Evolutionary conservation across 30 jellyfish, hydroid and myxozoan genomes (phyloP), one percentile per base, ranked within the genome.

Genomic region (Catostylus mosaicus): DNA sequence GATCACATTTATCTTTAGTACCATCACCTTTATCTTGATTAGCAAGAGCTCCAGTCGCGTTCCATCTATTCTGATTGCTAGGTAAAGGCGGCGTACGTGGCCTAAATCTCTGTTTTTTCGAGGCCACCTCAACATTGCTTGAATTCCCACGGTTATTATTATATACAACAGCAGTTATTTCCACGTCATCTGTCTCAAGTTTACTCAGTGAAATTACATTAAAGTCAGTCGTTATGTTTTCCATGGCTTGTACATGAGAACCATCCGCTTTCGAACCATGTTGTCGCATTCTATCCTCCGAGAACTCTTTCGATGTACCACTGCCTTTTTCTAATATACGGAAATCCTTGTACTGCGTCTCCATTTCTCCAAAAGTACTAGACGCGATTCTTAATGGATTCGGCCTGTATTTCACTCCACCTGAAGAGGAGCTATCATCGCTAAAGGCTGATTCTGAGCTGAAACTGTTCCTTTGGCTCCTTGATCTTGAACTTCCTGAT

Each of bases 391-490:
- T 56, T 3, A 23, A 24, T 0, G 71, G 69, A 0, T 0, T 29
- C 46, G 47, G 50, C 10, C 24, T 48, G 32, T 3, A 22, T 18
- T 43, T 46, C 46, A 27, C 50, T 20, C 70, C 71, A 47, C 30
- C 11, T 38, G 79, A 34, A 1, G 80, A 68, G 65, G 19, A 68
- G 36, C 33, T 59, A n/a, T 60, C 88, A 7, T 62, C 65, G 59
- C 77, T 60, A 48, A 36, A 18, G 4, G 88, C 40, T 54, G 88
- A 76, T 10, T 76, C 88, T 5, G 88, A 76, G 68, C 88, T 56
- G 14, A 56, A 10, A 40, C 88, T 76, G 31, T 30, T 60, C 20
- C 64, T 56, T 7, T 18, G 65, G 22, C 75, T 37, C 43, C 67
- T 11, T 8, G 71, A 0, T 20, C 66, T 57, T 5, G 68, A 20